phyloP scores from a whole-genome alignment of 2,797 vertebrate genomes.

The Distichodus sexfasciatus region DNA sequence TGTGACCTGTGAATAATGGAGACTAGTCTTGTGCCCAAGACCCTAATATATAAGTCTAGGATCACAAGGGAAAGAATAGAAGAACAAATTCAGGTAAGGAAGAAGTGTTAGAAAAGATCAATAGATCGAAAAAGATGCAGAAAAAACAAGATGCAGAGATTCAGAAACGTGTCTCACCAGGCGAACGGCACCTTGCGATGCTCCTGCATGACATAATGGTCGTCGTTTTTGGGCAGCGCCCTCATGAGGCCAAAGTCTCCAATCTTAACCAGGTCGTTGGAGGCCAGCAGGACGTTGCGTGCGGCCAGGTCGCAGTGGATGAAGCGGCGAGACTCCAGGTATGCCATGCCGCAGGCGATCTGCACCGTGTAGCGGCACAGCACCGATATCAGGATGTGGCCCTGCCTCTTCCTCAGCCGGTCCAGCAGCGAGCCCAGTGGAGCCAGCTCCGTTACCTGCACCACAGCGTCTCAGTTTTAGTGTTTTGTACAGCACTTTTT shows the following conservation, averaged over 20 bases:
- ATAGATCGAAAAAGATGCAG: not conserved
- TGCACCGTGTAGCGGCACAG: constrained; percentile 94
- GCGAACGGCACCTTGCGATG: constrained; percentile 97
- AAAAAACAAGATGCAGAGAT: not conserved
- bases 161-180: constrained; percentile 76
- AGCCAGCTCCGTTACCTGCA: constrained; percentile 91
- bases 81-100: not conserved
- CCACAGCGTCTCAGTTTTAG: constrained; percentile 19
- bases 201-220: constrained; percentile 98
- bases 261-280: constrained; percentile 92
- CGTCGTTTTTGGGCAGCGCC: constrained; percentile 91
- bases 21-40: too few species aligned
- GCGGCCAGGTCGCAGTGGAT: constrained; percentile 95
- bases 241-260: constrained; percentile 97
- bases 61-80: too few species aligned
- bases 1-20: too few species aligned
- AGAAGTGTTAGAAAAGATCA: not conserved
- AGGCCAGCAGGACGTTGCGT: constrained; percentile 92
- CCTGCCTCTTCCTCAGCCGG: constrained; percentile 90
- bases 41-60: too few species aligned
- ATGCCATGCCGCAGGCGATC: constrained; percentile 94
- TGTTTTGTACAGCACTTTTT: too few species aligned
- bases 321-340: constrained; percentile 93
- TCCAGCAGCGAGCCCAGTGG: constrained; percentile 92
- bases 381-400: constrained; percentile 92